phyloP scores from a whole-genome alignment of 1,140 invertebrate genomes.

The Papilio aristodemus region DNA sequence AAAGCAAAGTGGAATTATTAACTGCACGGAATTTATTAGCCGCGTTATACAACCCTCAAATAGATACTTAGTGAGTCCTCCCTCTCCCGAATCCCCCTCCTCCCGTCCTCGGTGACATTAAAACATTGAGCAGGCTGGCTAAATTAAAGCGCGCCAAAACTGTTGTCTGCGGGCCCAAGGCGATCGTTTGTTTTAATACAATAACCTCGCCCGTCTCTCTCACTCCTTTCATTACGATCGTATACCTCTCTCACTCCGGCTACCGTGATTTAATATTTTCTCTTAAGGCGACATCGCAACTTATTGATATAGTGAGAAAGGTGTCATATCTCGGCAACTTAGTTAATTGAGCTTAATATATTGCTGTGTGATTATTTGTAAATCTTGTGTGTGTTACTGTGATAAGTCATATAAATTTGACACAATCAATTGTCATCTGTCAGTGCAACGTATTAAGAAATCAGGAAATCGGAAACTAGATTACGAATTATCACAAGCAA shows the following conservation, averaged over 20 bases:
- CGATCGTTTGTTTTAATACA: conserved; percentile 79
- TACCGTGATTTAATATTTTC: conserved; percentile 60
- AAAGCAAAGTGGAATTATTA: conserved; percentile 70
- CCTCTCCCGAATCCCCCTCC: conserved; percentile 35
- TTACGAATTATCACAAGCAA: no score
- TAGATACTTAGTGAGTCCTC: conserved; percentile 74
- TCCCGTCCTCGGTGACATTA: conserved; percentile 62
- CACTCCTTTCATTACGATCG: conserved; percentile 50
- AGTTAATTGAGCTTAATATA: conserved; percentile 30
- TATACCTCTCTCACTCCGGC: conserved; percentile 52
- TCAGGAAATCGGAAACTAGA: neutral
- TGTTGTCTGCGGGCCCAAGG: conserved; percentile 74
- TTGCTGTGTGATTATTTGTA: conserved; percentile 2
- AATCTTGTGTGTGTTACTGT: conserved; percentile 11
- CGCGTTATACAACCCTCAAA: conserved; percentile 72
- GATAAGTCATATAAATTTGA: neutral
- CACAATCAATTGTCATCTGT: neutral
- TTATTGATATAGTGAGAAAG: conserved; percentile 44
- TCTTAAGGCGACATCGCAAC: conserved; percentile 66
- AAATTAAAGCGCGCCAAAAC: conserved; percentile 79
- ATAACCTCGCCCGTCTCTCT: conserved; percentile 67
- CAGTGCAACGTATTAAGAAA: neutral
- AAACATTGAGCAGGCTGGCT: conserved; percentile 71
- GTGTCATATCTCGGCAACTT: conserved; percentile 35
- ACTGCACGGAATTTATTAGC: conserved; percentile 75